Percentiles rank a stretch among this genome's conserved stretches.
Conservation (phyloP, 2,888 invertebrate species). For the Drosophila antonietae region DNA sequence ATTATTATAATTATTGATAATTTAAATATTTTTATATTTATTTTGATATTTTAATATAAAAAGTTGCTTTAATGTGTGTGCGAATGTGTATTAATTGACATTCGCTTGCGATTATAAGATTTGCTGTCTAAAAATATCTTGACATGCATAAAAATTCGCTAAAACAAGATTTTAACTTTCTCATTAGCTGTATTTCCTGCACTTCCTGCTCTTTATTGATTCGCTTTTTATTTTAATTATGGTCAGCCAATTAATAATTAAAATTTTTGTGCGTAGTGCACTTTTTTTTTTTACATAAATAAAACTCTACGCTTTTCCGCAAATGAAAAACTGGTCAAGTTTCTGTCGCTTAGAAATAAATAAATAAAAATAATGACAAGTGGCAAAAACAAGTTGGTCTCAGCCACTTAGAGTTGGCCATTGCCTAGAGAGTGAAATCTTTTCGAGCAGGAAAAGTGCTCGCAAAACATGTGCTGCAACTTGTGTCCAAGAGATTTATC, state of each 20-base stretch:
- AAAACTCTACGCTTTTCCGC: conserved; percentile 58
- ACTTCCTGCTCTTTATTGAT: conserved; percentile 35
- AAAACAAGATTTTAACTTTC: conserved; percentile 28
- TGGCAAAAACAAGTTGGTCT: conserved; percentile 59
- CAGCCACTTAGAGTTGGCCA: conserved; percentile 38
- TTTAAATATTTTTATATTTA: neutral
- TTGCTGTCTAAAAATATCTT: neutral
- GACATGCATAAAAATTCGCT: neutral
- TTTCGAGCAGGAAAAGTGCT: conserved; percentile 60
- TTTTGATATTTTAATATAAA: too few species aligned
- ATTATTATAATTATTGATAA: neutral
- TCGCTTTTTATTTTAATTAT: conserved; percentile 13
- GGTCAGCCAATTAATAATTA: conserved; percentile 45
- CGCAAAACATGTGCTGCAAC: conserved; percentile 66
- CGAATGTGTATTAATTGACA: neutral
- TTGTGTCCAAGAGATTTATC: conserved; percentile 51
- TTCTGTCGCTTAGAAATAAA: conserved; percentile 34
- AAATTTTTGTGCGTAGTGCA: conserved; percentile 25
- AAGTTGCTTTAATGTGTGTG: neutral
- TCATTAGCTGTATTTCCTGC: conserved; percentile 19
- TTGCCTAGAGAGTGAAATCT: conserved; percentile 70
- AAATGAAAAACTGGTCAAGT: conserved; percentile 67
- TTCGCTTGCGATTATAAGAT: neutral
- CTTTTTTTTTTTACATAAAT: neutral
- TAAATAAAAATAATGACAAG: conserved; percentile 29